Base-by-base conservation (phyloP, 2,888 invertebrate genomes). In the Drosophila greeni region DNA sequence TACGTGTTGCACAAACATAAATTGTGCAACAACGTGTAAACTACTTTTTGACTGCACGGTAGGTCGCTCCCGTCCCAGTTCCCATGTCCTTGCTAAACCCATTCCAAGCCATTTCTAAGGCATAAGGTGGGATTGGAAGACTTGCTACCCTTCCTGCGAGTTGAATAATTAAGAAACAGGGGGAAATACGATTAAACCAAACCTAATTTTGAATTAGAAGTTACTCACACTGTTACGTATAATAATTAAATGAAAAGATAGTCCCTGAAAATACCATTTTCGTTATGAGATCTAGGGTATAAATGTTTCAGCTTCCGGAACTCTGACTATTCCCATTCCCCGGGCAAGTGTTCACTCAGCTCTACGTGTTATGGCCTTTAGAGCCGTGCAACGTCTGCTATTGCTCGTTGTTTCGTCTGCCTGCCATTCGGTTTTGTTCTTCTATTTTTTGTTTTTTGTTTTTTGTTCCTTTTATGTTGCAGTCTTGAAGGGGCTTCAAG, bases 11-110 rank as follows among this genome's bases (percentile, higher is more conserved):
- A 85, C 79, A 84, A 85, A 75, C 81, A 83, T 85, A 86, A 86
- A 86, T 85, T 84, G 84, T 79, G 81, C 83, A 85, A 83, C 84
- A 84, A 83, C 86, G 86, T 86, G 86, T 84, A 84, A 86, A 86
- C 75, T 83, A 81, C 83, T 76, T 85, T 84, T 76, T 84, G 84
- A 82, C 79, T 85, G 75, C 72, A 75, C 45, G 45, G 45, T 70
- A 70, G 77, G 82, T 76, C 70, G 80, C 74, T 79, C 75, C 73
- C 71, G 73, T 70, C 65, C 66, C 73, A 67, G 54, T 53, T 65
- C 54, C 75, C 65, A 52, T 71, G 67, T 37, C 51, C 56, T 52
- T 55, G 65, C 70, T 60, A 57, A 42, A 2, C 8, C 59, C 69
- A 66, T 61, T 62, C 66, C 55, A 40, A 56, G 39, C 59, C 40